Percentiles rank a stretch among this genome's conserved stretches.
Conservation (phyloP, 92 coral and sea anemone species). For the Epizoanthus scotinus region DNA sequence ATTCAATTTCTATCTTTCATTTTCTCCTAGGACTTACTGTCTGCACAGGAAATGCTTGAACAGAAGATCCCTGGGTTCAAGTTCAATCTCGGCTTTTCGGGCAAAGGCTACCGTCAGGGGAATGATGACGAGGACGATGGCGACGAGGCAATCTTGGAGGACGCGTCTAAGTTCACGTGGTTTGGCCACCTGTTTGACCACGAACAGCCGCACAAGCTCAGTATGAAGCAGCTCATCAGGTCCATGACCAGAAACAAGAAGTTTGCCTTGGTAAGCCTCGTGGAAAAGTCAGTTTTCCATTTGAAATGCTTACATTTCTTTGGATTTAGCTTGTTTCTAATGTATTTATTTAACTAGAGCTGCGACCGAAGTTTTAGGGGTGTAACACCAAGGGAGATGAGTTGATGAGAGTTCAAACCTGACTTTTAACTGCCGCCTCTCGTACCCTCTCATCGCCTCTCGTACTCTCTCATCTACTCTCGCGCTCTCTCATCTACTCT, state of each 20-base stretch:
- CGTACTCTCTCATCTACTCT: no score
- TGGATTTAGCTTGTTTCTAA: no score
- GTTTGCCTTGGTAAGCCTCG: constrained; percentile 77
- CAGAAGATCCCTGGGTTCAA: constrained; percentile 87
- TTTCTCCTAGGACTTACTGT: constrained; percentile 70
- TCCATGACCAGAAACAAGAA: constrained; percentile 78
- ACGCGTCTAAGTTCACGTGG: constrained; percentile 91
- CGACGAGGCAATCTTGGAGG: constrained; percentile 74
- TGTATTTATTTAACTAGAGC: no score
- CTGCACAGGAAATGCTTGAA: constrained; percentile 74
- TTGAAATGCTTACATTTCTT: neutral
- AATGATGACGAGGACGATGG: constrained; percentile 87
- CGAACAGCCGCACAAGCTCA: constrained; percentile 91
- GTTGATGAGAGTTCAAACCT: no score
- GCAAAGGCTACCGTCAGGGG: constrained; percentile 83
- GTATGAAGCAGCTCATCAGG: constrained; percentile 64
- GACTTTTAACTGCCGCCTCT: no score
- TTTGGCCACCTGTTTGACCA: constrained; percentile 95
- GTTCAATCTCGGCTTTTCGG: constrained; percentile 96
- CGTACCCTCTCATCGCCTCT: no score
- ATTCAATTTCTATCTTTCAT: neutral
- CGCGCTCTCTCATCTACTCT: no score
- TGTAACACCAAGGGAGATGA: no score
- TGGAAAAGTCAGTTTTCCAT: neutral
- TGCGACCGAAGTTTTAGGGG: no score